Base-by-base conservation (phyloP, 2,113 vertebrate species). In the Ictalurus punctatus region DNA sequence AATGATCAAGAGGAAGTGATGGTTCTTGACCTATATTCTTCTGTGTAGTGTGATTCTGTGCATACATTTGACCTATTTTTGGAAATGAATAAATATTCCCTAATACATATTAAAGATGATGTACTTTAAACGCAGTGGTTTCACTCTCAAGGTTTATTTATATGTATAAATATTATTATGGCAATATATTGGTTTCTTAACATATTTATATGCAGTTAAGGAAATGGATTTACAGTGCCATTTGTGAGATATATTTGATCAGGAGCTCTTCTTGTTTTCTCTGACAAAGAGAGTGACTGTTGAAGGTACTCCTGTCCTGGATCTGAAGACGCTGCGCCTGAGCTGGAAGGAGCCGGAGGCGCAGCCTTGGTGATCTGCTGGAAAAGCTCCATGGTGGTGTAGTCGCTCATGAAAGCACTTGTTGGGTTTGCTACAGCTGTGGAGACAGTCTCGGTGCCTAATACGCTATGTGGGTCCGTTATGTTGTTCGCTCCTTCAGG, bases 361-460 rank as follows among this genome's bases (percentile, higher is more conserved):
- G 0, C 59, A 0, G 44, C 5, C 5, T 9, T 27, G 0, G 84
- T 88, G 17, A 61, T 85, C 86, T 94, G 93, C 83, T 94, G 94
- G 76, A 96, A 95, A 89, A 95, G 86, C 69, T 96, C 96, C 95
- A 97, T 93, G 12, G 96, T 97, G 34, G 96, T 95, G 30, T 97
- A 97, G 69, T 95, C 96, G 10, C 93, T 90, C 6, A 92, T 1
- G 69, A 95, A 90, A 25, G 90, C 87, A 2, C 84, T 61, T 8
- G 93, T 27, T 13, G 83, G 71, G 1, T 73, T 88, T 14, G 83
- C 87, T 37, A 27, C 27, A 73, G 71, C 80, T 61, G 80, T 40
- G 14, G 30, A 27, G 21, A n/a, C 82, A 13, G 54, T 17, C 27
- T 81, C 58, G 0, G 65, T 82, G 13, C 3, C 65, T 52, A 84